Evolutionary conservation across 2,113 vertebrate genomes (phyloP).

Genomic region (Petaurus breviceps): DNA sequence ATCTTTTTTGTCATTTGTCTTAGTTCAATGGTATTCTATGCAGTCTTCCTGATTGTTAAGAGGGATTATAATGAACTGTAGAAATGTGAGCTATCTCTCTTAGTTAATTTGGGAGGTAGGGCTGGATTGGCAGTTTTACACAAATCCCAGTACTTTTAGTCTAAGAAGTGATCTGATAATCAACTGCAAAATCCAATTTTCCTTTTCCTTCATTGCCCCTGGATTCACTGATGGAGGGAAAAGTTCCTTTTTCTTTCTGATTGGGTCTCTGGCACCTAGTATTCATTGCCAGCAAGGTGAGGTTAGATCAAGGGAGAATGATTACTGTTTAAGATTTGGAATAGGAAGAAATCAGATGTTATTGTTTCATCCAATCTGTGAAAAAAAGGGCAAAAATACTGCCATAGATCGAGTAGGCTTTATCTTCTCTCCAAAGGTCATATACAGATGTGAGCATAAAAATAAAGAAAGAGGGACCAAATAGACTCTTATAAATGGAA

Average conservation of each 20-base stretch:
- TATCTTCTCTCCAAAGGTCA: conserved; percentile 75
- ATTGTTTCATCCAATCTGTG: conserved; percentile 70
- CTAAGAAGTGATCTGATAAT: neutral
- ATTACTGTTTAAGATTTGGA: neutral
- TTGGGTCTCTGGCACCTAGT: too few relatives aligned
- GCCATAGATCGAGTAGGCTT: conserved; percentile 81
- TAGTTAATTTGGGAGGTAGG: neutral
- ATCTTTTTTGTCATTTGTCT: neutral
- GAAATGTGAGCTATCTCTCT: neutral
- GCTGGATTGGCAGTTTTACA: neutral
- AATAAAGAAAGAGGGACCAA: conserved; percentile 90
- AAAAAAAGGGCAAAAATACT: conserved; percentile 82
- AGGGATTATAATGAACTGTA: neutral
- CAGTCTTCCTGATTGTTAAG: neutral
- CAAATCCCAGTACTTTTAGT: neutral
- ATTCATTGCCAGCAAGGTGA: neutral
- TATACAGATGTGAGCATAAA: conserved; percentile 79
- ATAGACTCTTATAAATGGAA: conserved; percentile 90
- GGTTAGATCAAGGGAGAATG: neutral
- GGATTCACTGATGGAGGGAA: neutral
- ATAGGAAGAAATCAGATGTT: conserved; percentile 74
- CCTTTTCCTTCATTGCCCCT: neutral
- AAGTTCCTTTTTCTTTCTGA: too few relatives aligned
- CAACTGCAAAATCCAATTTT: neutral
- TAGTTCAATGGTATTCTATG: neutral